Conservation (phyloP, 2,113 vertebrate genomes). For the Neogale vison region DNA sequence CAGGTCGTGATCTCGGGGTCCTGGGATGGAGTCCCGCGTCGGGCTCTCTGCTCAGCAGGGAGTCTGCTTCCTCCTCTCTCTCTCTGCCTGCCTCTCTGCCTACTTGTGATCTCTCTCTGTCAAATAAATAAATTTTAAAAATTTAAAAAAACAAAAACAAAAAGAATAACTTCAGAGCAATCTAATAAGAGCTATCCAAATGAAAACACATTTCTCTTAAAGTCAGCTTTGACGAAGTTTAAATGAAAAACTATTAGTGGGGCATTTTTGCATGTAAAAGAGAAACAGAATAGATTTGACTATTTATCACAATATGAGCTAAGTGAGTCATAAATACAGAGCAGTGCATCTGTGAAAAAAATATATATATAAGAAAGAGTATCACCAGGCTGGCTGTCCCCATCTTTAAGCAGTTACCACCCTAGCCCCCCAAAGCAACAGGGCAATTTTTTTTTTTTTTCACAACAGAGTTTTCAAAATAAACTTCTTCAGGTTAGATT, state of each 20-base stretch:
- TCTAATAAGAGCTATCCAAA: slow-evolving; percentile 26
- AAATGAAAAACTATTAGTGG: slow-evolving; percentile 49
- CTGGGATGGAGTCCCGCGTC: too few species aligned
- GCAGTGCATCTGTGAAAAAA: not conserved
- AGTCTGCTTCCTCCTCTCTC: too few species aligned
- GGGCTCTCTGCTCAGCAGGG: too few species aligned
- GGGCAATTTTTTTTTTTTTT: not conserved
- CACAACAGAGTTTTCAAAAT: not conserved
- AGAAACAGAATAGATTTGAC: not conserved
- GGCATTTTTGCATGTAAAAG: slow-evolving; percentile 16
- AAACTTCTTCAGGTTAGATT: not conserved
- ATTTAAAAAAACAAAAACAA: too few species aligned
- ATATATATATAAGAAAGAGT: not conserved
- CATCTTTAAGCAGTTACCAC: not conserved
- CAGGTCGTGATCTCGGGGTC: too few species aligned
- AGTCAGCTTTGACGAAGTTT: slow-evolving; percentile 34
- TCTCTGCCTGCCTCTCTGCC: too few species aligned
- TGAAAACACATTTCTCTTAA: slow-evolving; percentile 39
- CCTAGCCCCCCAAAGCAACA: not conserved
- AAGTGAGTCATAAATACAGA: not conserved
- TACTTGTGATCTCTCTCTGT: too few species aligned
- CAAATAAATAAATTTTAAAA: too few species aligned
- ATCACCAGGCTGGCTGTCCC: not conserved
- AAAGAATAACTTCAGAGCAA: slow-evolving; percentile 12
- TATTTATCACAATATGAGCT: not conserved